Evolutionary conservation across 2,113 vertebrate genomes (phyloP).

Genomic region (Cheirogaleus medius): DNA sequence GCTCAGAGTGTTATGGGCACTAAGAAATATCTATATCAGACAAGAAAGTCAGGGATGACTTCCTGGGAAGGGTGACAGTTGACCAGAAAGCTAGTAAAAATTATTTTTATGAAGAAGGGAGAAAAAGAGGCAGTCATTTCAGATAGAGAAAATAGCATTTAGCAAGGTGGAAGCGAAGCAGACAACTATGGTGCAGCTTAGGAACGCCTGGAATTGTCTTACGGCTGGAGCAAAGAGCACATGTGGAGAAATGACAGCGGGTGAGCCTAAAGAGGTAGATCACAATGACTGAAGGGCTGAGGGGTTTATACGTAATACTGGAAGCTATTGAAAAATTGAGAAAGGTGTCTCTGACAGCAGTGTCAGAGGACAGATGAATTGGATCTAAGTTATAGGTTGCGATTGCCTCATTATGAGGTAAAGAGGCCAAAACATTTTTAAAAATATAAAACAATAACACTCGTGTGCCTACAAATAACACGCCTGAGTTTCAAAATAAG

Average conservation of each 20-base stretch:
- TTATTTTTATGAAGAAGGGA: not conserved
- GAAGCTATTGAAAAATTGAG: not conserved
- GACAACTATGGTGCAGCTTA: not conserved
- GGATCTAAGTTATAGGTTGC: not conserved
- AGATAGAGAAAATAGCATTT: not conserved
- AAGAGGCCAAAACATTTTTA: not conserved
- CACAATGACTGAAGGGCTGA: not conserved
- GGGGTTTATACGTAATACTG: not conserved
- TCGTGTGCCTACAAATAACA: not conserved
- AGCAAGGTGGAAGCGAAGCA: not conserved
- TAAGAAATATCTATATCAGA: not conserved
- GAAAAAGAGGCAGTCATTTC: not conserved
- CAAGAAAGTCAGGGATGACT: not conserved
- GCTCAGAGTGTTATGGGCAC: not conserved
- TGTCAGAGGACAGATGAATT: not conserved
- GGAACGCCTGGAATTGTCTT: not conserved
- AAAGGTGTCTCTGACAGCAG: not conserved
- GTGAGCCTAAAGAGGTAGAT: not conserved
- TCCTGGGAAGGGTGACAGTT: not conserved
- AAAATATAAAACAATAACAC: not conserved
- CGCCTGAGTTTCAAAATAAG: not conserved
- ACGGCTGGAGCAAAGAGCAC: not conserved
- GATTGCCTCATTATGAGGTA: not conserved
- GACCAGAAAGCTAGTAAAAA: not conserved
- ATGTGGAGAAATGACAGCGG: not conserved